Evolutionary conservation across 2,888 invertebrate species (phyloP), one percentile per base, ranked within the genome.

Genomic region (Meiosimyza platycephala): DNA sequence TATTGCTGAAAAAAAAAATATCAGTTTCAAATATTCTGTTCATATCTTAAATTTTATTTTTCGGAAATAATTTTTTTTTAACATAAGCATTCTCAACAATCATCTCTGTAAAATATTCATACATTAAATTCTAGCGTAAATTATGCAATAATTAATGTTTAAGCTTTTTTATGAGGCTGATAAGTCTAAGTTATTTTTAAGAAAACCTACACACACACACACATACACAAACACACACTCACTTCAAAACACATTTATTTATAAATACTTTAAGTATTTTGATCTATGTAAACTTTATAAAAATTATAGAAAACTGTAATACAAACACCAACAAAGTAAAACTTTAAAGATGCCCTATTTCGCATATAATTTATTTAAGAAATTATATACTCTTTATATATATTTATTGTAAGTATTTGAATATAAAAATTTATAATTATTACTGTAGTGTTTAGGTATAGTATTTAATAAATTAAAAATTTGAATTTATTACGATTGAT

Each of bases 101-200:
- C 40, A 40, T 40, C 40, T 40, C 6, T 54, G n/a, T 16, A 54
- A 54, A 18, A 54, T 16, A 54, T 9, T 62, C 22, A 28, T 54
- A 71, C 54, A 33, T 48, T 54, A 71, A 65, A 68, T 72, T 60
- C 1, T 62, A 51, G 59, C 62, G 65, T 70, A 72, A 68, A 68
- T 65, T 69, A 75, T 66, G 71, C 72, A 75, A 77, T 70, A 76
- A 77, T 74, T 77, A 77, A 78, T 76, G 71, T 76, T 76, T 79
- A 80, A 79, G 78, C 77, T 77, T 78, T 78, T 78, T 77, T 78
- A 80, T 80, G 80, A 80, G 80, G 80, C 80, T 80, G 80, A 80
- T 78, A 77, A 80, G 76, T 78, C 76, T 75, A 74, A 74, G 73
- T 62, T 52, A 66, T n/a, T 33, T 55, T 40, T 54, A 15, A 9